Base-by-base conservation (phyloP, 1,140 invertebrate species). In the Bradysia coprophila region DNA sequence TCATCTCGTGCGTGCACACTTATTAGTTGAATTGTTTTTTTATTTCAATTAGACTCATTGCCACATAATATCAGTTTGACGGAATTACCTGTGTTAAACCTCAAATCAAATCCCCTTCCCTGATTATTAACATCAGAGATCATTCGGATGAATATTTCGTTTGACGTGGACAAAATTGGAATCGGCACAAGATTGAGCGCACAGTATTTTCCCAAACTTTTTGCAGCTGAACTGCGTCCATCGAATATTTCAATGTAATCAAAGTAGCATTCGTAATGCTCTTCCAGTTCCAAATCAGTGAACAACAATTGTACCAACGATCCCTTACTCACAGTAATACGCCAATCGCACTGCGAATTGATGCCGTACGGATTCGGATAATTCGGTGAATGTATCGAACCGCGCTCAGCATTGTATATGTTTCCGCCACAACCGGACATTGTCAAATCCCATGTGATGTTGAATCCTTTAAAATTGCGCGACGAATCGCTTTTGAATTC, bases 351-450 rank as follows among this genome's bases (percentile, higher is more conserved):
- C 50, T 78, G 72, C 1, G 75, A 62, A 41, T 72, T 72, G 13
- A 67, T 60, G 21, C 61, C 50, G 53, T 84, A 89, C 0, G 69
- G 50, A 43, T 75, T 61, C 3, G 89, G 89, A 61, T 91, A 93
- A 51, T 81, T 76, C 3, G 88, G 88, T 9, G 85, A 89, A 32
- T 72, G 69, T 48, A 92, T 80, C 1, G 73, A 67, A 2, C 87
- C 87, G 8, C 46, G 50, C 2, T 56, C 56, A 1, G 72, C 64
- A 39, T 61, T 56, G 1, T 60, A 76, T 20, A 91, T 51, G 24
- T 53, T 68, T 16, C 86, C 87, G n/a, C 87, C 85, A 61, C 87
- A 92, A 59, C 83, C 83, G 33, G 64, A 62, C 21, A 23, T 21
- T 10, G 23, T 39, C 8, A 13, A 15, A 48, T 79, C 70, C 76